phyloP scores from a whole-genome alignment of 2,113 vertebrate genomes.

The Pseudopipra pipra region DNA sequence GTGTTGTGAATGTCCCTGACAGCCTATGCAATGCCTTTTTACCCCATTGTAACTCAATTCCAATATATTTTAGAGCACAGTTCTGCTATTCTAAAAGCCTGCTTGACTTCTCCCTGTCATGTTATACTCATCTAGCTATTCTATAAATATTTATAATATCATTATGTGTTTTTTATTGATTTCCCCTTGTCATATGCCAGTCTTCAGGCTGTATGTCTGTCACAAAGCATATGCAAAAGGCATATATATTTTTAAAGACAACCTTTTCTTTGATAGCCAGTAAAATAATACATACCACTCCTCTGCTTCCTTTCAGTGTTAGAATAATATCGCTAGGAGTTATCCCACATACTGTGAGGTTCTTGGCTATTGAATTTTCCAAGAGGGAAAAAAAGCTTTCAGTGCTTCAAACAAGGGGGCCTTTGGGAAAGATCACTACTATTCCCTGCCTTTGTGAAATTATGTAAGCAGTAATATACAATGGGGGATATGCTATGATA shows the following conservation, averaged over 20 bases:
- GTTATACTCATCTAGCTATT: neutral
- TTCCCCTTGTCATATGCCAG: neutral
- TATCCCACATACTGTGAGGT: neutral
- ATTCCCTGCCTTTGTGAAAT: neutral
- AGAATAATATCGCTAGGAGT: neutral
- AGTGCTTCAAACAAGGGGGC: neutral
- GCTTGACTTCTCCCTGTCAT: neutral
- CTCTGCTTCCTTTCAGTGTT: neutral
- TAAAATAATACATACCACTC: neutral
- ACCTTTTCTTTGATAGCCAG: neutral
- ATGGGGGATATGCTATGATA: accelerated
- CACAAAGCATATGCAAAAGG: neutral
- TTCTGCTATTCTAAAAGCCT: neutral
- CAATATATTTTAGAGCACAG: neutral
- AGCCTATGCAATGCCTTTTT: neutral
- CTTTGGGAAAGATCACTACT: neutral
- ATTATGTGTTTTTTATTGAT: slow-evolving; percentile 18
- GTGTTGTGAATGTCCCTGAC: neutral
- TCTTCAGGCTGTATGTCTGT: neutral
- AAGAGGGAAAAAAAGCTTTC: neutral
- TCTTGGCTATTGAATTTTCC: neutral
- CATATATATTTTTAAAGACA: neutral
- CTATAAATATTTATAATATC: slow-evolving; percentile 18
- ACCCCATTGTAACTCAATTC: neutral
- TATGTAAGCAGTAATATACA: neutral